These are phyloP conservation scores for Polydrusus tereticollis DNA, from an alignment of 2,888 invertebrate genomes.

Conservation along the genomic window DNA sequence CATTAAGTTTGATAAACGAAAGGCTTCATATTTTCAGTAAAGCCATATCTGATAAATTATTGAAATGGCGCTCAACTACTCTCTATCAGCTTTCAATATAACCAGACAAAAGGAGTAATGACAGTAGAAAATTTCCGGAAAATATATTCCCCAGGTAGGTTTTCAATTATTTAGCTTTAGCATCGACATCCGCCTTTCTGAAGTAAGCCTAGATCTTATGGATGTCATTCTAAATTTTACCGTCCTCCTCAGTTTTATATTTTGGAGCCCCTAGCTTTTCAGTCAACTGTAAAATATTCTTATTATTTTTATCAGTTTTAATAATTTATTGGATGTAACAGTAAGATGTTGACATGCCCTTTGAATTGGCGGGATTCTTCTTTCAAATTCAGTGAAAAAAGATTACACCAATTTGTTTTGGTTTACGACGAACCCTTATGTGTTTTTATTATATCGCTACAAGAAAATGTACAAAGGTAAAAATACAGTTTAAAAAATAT, in stretches of 20 bases:
- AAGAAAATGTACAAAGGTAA: no score
- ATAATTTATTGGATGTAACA: neutral
- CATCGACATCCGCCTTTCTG: conserved; percentile 42
- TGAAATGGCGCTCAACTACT: conserved; percentile 35
- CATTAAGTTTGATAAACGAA: conserved; percentile 31
- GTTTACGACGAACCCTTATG: no score
- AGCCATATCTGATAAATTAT: conserved; percentile 38
- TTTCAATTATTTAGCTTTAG: conserved; percentile 50
- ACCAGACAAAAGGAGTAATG: conserved; percentile 37
- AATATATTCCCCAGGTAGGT: conserved; percentile 41
- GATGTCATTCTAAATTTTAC: conserved; percentile 46
- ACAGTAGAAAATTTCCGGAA: conserved; percentile 45
- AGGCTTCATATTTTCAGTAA: conserved; percentile 29
- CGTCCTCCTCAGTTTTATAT: conserved; percentile 32
- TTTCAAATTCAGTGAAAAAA: neutral
- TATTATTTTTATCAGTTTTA: conserved; percentile 18
- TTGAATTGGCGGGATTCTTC: neutral
- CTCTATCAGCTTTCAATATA: conserved; percentile 36
- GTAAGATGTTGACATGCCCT: neutral
- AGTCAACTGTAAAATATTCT: conserved; percentile 29
- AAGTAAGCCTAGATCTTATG: conserved; percentile 43
- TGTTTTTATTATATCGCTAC: no score
- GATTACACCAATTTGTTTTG: neutral
- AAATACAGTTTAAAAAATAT: no score
- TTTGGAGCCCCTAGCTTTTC: conserved; percentile 32